A percentile compares a stretch with the other conserved stretches of the same genome.
phyloP scores from a whole-genome alignment of 2,888 invertebrate genomes.

The Cordylochernes scorpioides region DNA sequence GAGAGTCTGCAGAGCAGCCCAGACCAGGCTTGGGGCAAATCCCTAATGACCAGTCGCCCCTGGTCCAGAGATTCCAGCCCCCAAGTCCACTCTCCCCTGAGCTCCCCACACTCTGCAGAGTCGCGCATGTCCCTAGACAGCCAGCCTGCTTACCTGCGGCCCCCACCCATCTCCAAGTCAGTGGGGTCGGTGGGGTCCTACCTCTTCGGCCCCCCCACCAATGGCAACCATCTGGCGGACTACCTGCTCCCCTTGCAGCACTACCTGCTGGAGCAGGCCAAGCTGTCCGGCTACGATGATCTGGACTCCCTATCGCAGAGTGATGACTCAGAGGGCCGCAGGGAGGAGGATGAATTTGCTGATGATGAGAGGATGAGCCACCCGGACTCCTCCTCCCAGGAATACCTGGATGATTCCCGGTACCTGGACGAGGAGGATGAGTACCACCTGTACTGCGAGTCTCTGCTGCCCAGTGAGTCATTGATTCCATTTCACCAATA shows the following conservation, averaged over 20 bases:
- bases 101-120: conserved; percentile 9
- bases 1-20: too few species aligned
- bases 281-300: conserved; percentile 32
- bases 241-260: conserved; percentile 57
- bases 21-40: too few species aligned
- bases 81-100: too few species aligned
- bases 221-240: conserved; percentile 16
- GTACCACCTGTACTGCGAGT: conserved; percentile 10
- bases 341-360: conserved; percentile 28
- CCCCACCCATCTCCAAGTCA: conserved; percentile 6
- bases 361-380: conserved; percentile 27
- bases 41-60: too few species aligned
- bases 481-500: too few species aligned
- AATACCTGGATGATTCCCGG: conserved; percentile 12
- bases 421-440: conserved; percentile 12
- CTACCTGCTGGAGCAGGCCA: conserved; percentile 61
- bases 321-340: conserved; percentile 11
- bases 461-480: too few species aligned
- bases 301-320: conserved; percentile 12
- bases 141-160: conserved; percentile 8
- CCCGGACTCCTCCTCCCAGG: conserved; percentile 12
- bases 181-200: conserved; percentile 5
- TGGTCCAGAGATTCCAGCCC: too few species aligned
- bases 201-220: conserved; percentile 3
- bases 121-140: conserved; percentile 11